Evolutionary conservation across 2,888 invertebrate genomes (phyloP), one percentile per base, ranked within the genome.

Genomic region (Trichogramma dendrolimi): DNA sequence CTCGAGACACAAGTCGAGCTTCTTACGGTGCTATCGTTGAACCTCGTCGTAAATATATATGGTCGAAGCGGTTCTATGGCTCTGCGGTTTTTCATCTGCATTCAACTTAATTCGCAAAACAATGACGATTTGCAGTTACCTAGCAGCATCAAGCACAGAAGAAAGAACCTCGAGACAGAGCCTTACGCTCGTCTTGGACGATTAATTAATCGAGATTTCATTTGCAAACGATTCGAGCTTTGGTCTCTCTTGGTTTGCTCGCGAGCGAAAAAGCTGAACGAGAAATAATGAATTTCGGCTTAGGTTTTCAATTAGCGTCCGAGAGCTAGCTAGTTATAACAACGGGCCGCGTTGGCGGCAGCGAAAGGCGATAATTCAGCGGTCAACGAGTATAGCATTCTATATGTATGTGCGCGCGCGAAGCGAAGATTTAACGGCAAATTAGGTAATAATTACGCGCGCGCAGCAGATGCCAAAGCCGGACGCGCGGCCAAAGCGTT

Each of bases 361-460:
- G 38, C 41, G 44, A 41, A 43, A 8, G 43, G 66, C 68, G 67
- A 73, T 72, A 72, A 73, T 70, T 73, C 66, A 75, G 75, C 69
- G 77, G 75, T 76, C 72, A 73, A 27, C 27, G 27, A 3, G 27
- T 27, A 27, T 27, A 27, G 27, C 27, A 27, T 27, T 2, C 27
- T 27, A 2, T 27, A 27, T 27, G 3, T 27, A 27, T 27, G 27
- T 27, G 27, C 27, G 27, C 27, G 27, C 27, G 69, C 65, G 65
- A 69, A 69, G 75, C 67, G 67, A 71, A 70, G 73, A 75, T 78
- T 77, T 73, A 77, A 74, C 71, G 71, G 73, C 69, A 77, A 79
- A 79, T 79, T 76, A 73, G 73, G 67, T 76, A 78, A 78, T 75
- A 77, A 79, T 79, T 73, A 71, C 70, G 47, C 62, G 62, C 66